Evolutionary conservation across 1,140 invertebrate genomes (phyloP), one percentile per base, ranked within the genome.

Genomic region (Zaprionus gabonicus): DNA sequence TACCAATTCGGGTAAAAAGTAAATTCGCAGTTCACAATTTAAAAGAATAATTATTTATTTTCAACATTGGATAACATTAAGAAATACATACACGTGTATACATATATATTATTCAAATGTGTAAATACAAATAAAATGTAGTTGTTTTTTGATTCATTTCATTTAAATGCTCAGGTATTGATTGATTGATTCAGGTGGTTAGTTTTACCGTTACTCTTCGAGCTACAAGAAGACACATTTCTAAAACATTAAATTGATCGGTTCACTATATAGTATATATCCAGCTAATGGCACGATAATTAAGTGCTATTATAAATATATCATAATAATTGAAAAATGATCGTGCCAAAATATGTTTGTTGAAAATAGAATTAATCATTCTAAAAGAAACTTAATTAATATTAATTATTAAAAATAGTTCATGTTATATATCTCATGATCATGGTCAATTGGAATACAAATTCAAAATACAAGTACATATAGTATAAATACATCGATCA

Each of bases 1-100:
- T 17, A 17, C 15, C 38, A 15, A 41, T 3, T 15, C 2, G 41
- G 15, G 15, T 6, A n/a, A 17, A 4, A 7, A 31, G 0, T 7
- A 25, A 20, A 41, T 5, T 27, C 10, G 28, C 6, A 23, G 56
- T 9, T 9, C 0, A 6, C 20, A 13, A 27, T 36, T 80, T 87
- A 87, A 80, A 75, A 87, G 83, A 86, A 87, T 87, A 82, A 80
- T 80, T 86, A 86, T 87, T 87, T 87, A 87, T 87, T 88, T 88
- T 83, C 83, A 87, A 87, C 83, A 88, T 82, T 78, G 71, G 57
- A 83, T 72, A 83, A 70, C 86, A 80, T 82, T 82, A 28, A 81
- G 53, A 78, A 71, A 81, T 74, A 63, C 31, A 70, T 64, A 53
- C 34, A 46, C 41, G 41, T 17, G n/a, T 65, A 25, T 44, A 60